These are phyloP conservation scores for Psophia crepitans DNA, from an alignment of 2,113 vertebrate species.

Conservation along the genomic window DNA sequence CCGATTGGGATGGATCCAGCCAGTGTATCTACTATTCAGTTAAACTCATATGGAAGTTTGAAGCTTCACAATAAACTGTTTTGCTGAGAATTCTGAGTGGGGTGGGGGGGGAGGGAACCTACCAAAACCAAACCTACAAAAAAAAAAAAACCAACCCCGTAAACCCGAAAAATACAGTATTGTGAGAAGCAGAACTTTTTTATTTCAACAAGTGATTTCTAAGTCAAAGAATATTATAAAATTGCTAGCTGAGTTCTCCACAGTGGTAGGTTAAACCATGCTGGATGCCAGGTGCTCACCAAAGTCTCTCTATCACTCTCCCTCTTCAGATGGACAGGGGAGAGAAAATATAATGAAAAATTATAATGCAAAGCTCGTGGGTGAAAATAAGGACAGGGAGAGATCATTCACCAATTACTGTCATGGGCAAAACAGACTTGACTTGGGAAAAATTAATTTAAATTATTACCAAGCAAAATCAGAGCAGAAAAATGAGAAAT, in stretches of 20 bases:
- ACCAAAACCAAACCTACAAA: not conserved
- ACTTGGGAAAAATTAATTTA: no score
- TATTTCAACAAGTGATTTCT: not conserved
- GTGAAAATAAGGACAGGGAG: no score
- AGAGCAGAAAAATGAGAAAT: no score
- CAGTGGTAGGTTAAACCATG: no score
- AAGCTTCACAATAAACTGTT: not conserved
- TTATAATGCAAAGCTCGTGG: no score
- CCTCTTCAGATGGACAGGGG: no score
- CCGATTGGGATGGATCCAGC: not conserved
- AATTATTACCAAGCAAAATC: no score
- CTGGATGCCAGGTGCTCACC: no score
- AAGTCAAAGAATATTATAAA: not conserved
- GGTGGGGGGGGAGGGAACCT: not conserved
- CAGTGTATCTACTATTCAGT: not conserved
- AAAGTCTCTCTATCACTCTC: no score
- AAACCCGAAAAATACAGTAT: not conserved
- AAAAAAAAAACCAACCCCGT: accelerated
- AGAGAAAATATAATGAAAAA: no score
- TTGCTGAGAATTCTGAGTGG: not conserved
- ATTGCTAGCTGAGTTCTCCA: not conserved
- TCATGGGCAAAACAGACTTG: no score
- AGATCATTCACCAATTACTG: no score
- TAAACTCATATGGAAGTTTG: not conserved
- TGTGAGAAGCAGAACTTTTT: not conserved